Conservation (phyloP, 1,140 invertebrate species). For the Panonychus citri region DNA sequence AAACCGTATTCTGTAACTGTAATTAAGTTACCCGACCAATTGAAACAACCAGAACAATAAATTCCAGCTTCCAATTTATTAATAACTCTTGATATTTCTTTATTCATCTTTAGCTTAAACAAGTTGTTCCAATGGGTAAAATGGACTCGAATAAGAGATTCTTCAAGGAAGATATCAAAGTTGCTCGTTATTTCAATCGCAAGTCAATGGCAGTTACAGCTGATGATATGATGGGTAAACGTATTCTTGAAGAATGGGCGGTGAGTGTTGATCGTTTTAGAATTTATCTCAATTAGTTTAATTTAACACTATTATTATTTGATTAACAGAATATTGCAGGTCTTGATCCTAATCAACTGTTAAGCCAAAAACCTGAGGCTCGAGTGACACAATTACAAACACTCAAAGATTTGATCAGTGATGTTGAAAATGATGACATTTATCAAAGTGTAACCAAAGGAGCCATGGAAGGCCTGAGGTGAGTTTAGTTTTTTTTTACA, state of each 20-base stretch:
- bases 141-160: conserved; percentile 41
- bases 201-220: conserved; percentile 16
- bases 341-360: conserved; percentile 12
- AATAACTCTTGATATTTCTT: no score
- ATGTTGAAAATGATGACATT: conserved; percentile 2
- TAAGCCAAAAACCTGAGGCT: conserved; percentile 14
- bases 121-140: conserved; percentile 38
- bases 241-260: conserved; percentile 16
- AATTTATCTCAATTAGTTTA: not conserved
- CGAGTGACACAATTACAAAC: conserved; percentile 14
- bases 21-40: no score
- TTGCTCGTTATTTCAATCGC: conserved; percentile 35
- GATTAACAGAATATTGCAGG: conserved; percentile 10
- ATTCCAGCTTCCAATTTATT: no score
- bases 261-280: not conserved
- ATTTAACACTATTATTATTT: not conserved
- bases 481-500: no score
- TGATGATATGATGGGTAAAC: conserved; percentile 12
- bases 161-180: conserved; percentile 49
- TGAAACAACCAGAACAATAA: no score
- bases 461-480: not conserved
- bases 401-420: conserved; percentile 14
- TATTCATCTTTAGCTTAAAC: conserved; percentile 59
- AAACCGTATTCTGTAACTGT: no score
- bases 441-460: conserved; percentile 1